Percentiles rank a stretch among this genome's conserved stretches.
Evolutionary conservation across 2,888 invertebrate genomes (phyloP).

Genomic region (Aphodius sticticus): DNA sequence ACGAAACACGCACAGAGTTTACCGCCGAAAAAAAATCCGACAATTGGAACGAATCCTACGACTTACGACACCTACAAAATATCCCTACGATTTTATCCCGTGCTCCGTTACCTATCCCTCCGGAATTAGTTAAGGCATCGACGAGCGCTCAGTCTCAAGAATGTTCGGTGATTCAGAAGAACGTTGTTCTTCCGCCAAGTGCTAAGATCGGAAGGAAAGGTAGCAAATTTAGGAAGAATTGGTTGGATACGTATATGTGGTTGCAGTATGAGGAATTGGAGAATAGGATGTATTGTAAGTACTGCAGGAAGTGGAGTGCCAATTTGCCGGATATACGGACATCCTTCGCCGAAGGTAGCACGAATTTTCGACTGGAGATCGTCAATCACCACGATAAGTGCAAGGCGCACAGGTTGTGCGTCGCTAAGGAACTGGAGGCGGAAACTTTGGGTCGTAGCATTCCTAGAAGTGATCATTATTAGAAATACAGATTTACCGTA

Average conservation of each 20-base stretch:
- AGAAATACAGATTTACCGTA: background rate
- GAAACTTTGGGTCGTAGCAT: constrained; percentile 39
- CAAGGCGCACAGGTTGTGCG: constrained; percentile 77
- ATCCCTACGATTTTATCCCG: constrained; percentile 37
- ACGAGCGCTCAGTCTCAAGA: constrained; percentile 52
- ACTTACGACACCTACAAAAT: background rate
- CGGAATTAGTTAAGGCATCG: constrained; percentile 50
- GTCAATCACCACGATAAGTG: constrained; percentile 82
- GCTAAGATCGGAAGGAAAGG: constrained; percentile 60
- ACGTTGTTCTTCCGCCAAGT: constrained; percentile 34
- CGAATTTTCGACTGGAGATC: constrained; percentile 79
- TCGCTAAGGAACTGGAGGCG: constrained; percentile 61
- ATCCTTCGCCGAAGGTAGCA: constrained; percentile 81
- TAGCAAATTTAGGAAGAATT: constrained; percentile 72
- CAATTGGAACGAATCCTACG: constrained; percentile 23
- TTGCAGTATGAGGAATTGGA: constrained; percentile 72
- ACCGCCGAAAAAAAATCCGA: background rate
- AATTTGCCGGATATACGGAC: constrained; percentile 75
- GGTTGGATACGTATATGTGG: constrained; percentile 78
- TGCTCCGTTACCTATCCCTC: constrained; percentile 49
- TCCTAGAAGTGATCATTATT: background rate
- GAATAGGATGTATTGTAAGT: constrained; percentile 78
- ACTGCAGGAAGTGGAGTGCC: constrained; percentile 77
- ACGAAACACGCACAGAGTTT: constrained; percentile 15
- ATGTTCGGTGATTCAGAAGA: constrained; percentile 57